Base-by-base conservation (phyloP, 2,797 vertebrate species). In the Chelon labrosus region DNA sequence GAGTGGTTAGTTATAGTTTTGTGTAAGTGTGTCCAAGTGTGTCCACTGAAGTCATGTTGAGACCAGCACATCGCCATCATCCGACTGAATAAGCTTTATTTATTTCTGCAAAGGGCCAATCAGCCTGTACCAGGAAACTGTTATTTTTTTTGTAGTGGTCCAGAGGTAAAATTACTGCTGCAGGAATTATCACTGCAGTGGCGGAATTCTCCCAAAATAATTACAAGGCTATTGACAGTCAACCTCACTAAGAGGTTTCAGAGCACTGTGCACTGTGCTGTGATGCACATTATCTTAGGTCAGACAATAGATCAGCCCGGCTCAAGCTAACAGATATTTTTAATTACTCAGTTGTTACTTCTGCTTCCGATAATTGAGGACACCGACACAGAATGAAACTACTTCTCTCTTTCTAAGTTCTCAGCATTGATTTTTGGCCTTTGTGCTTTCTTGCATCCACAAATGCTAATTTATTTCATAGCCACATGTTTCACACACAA, bases 191-290 rank as follows among this genome's bases (percentile, higher is more conserved):
- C 73, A 66, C 73, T 64, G 65, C 60, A 67, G 56, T n/a, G 55
- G 50, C 56, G 65, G 41, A 72, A 76, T 56, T 75, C 59, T 83
- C 65, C 63, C 80, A 52, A 68, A 83, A 79, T 80, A 87, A 83
- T 85, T 80, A 72, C 76, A 55, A 55, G 42, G 59, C 46, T 70
- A 65, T 76, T 81, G 76, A 84, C 67, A 65, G 74, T 78, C 60
- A 75, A 25, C 52, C 53, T 80, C 56, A 49, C 66, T 8, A 16
- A 65, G 49, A 70, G 68, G 76, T 72, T 82, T 75, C 38, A 35
- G 70, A 38, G 52, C n/a, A 38, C 10, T 42, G 46, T 50, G 52
- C n/a, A 38, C 10, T 42, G 46, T 50, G 68, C 61, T 62, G 38
- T 27, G 65, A 47, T 70, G 74, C 52, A 65, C 59, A 53, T 70